These are phyloP conservation scores for Melospiza melodia DNA, from an alignment of 2,113 vertebrate species.

Conservation along the genomic window DNA sequence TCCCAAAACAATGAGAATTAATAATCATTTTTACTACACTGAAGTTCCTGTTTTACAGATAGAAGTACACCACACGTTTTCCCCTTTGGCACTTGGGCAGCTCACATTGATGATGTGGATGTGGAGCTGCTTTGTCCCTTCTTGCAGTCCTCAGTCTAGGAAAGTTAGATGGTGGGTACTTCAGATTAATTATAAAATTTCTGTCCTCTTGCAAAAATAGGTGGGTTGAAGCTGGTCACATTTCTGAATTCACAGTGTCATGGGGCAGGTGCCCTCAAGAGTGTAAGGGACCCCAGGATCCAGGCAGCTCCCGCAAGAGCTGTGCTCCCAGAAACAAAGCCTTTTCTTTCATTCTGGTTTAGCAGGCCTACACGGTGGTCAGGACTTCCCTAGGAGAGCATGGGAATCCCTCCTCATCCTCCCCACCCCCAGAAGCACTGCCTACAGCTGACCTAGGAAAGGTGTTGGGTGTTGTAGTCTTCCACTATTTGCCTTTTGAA, in stretches of 20 bases:
- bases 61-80: rapidly evolving
- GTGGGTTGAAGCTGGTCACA: no score
- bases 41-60: not conserved
- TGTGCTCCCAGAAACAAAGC: no score
- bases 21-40: not conserved
- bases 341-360: not conserved
- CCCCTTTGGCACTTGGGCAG: not conserved
- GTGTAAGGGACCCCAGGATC: not conserved
- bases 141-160: rapidly evolving
- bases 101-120: rapidly evolving
- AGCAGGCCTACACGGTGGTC: no score
- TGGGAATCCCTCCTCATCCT: rapidly evolving
- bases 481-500: not conserved
- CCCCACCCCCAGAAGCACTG: not conserved
- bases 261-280: not conserved
- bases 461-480: rapidly evolving
- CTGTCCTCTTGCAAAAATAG: not conserved
- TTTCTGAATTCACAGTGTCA: not conserved
- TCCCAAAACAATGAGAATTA: not conserved
- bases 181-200: not conserved
- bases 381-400: rapidly evolving
- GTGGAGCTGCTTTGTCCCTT: not conserved
- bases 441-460: no score
- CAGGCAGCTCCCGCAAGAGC: rapidly evolving
- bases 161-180: no score